A percentile compares a stretch with the other conserved stretches of the same genome.
These are phyloP conservation scores for Cebidichthys violaceus DNA, from an alignment of 2,113 vertebrate genomes.

Conservation along the genomic window DNA sequence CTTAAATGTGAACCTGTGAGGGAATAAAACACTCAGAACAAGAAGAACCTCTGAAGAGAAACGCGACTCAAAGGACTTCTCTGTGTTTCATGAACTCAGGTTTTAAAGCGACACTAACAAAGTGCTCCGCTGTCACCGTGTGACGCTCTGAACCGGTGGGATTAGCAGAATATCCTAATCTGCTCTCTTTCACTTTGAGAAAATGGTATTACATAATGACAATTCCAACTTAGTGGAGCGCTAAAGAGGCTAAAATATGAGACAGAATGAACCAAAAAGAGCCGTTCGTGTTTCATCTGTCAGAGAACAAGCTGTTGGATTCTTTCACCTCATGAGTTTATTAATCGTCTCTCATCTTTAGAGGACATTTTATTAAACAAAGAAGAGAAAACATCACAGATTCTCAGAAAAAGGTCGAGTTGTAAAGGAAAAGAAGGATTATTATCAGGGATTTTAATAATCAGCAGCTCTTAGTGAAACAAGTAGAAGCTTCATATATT, in stretches of 20 bases:
- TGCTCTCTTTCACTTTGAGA: constrained; percentile 69
- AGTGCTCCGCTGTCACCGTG: constrained; percentile 1
- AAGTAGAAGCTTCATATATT: too few species aligned
- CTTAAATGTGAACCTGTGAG: too few species aligned
- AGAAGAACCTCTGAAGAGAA: too few species aligned
- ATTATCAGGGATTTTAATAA: too few species aligned
- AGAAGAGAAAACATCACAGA: too few species aligned
- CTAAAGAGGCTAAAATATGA: not conserved
- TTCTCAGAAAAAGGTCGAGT: too few species aligned
- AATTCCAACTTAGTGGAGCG: constrained; percentile 12
- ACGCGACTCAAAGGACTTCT: too few species aligned
- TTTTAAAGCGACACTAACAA: not conserved
- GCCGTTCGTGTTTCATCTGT: not conserved
- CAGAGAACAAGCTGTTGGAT: not conserved
- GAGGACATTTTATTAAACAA: too few species aligned
- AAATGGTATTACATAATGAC: constrained; percentile 76
- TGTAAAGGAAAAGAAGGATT: too few species aligned
- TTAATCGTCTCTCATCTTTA: too few species aligned
- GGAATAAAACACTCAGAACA: too few species aligned
- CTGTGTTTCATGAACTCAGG: not conserved
- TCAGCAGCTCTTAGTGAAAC: too few species aligned
- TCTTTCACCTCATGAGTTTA: not conserved
- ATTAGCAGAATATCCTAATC: constrained; percentile 75
- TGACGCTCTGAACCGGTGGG: constrained; percentile 26
- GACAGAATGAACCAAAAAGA: not conserved